phyloP scores from a whole-genome alignment of 2,888 invertebrate genomes.

The Drosophila mercatorum region DNA sequence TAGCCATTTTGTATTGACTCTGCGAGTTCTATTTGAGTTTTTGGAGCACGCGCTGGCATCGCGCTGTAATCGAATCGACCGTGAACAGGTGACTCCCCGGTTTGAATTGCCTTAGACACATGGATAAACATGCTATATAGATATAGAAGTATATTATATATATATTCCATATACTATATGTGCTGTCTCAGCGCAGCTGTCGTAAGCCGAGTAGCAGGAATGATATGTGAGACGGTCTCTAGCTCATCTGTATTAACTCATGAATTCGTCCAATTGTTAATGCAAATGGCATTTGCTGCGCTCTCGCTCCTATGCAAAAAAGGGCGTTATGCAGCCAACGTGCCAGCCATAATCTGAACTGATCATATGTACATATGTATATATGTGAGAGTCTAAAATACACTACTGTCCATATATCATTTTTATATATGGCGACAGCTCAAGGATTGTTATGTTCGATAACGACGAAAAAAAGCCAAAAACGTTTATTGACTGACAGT shows the following conservation, averaged over 20 bases:
- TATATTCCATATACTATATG: slow-evolving; percentile 5
- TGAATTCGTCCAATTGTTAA: slow-evolving; percentile 48
- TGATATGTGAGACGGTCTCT: slow-evolving; percentile 40
- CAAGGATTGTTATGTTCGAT: slow-evolving; percentile 75
- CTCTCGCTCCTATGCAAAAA: slow-evolving; percentile 29
- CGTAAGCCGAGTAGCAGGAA: slow-evolving; percentile 38
- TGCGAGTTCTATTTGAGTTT: slow-evolving; percentile 23
- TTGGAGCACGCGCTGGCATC: slow-evolving; percentile 66
- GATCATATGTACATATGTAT: neutral
- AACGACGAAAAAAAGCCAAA: slow-evolving; percentile 35
- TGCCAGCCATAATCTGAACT: slow-evolving; percentile 56
- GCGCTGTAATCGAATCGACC: slow-evolving; percentile 55
- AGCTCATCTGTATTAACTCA: slow-evolving; percentile 36
- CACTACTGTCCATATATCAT: slow-evolving; percentile 23
- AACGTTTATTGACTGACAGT: slow-evolving; percentile 75
- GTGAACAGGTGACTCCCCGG: slow-evolving; percentile 37
- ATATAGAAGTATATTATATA: slow-evolving; percentile 2
- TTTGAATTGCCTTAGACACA: slow-evolving; percentile 32
- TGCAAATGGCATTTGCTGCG: slow-evolving; percentile 65
- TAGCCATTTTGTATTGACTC: slow-evolving; percentile 28
- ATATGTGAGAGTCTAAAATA: neutral
- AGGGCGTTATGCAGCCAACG: slow-evolving; percentile 71
- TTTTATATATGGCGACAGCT: slow-evolving; percentile 54
- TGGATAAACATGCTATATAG: slow-evolving; percentile 23
- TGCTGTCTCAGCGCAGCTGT: slow-evolving; percentile 42